Base-by-base conservation (phyloP, 1,140 invertebrate species). In the Aphelenchoides fujianensis region DNA sequence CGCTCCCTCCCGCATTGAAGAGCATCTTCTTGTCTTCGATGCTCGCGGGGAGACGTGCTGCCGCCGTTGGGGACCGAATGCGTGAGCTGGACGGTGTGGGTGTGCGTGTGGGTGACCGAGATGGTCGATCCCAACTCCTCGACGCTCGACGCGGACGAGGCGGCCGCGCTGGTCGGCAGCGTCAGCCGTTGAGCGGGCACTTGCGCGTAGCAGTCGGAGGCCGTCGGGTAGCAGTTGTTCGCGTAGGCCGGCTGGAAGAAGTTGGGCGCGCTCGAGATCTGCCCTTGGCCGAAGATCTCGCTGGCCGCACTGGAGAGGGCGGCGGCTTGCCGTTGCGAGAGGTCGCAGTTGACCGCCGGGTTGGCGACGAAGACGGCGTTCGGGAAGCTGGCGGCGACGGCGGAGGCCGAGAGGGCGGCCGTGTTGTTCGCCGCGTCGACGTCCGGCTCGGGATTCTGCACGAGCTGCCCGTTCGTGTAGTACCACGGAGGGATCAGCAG, bases 401-500 rank as follows among this genome's bases (percentile, higher is more conserved):
- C 41, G 23, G 12, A 16, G 12, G 41, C 41, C 12, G 41, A 48
- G 12, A 48, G 41, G 12, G 41, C 41, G 23, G 41, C 41, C 12
- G 41, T 23, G 34, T 59, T 59, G 55, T 59, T 19, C 7, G 5
- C 34, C 5, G 5, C 5, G 5, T 59, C 55, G 5, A 19, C 5
- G 55, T 59, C 55, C 12, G 5, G 28, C n/a, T 68, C 53, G 31
- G 2, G 12, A 69, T 66, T 69, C 28, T 28, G 28, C 34, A 16
- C 61, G 3, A 19, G 28, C 37, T 30, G 66, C 12, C 3, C 16
- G 68, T 30, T 66, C 12, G 68, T 30, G 23, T 23, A 41, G 53
- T 34, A 69, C 16, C 2, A 63, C 57, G 16, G 52, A 28, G 2
- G 66, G 57, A 70, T 5, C 63, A 66, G 36, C 32, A 66, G 61